These are phyloP conservation scores for Gymnothorax reevesii DNA, from an alignment of 2,797 vertebrate genomes.

Conservation along the genomic window DNA sequence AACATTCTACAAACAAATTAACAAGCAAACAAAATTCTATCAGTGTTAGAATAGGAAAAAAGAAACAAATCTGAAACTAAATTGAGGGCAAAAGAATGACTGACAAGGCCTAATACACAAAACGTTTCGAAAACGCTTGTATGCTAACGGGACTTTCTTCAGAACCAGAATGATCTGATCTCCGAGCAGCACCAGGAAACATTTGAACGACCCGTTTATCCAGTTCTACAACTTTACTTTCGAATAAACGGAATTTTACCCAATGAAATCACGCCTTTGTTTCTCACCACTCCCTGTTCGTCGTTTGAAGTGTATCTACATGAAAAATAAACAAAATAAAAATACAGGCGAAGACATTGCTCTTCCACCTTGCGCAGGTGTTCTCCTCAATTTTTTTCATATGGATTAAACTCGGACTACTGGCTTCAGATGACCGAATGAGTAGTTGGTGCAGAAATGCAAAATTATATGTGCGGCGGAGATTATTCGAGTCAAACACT, in stretches of 20 bases:
- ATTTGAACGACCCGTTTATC: conserved; percentile 9
- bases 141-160: neutral
- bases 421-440: neutral
- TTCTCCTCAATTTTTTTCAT: conserved; percentile 3
- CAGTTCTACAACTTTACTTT: conserved; percentile 1
- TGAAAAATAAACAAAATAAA: neutral
- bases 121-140: neutral
- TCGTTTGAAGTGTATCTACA: neutral
- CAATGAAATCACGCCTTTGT: neutral
- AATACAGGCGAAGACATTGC: neutral
- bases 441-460: neutral
- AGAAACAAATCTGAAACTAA: neutral
- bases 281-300: neutral
- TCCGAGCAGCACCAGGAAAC: neutral
- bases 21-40: neutral
- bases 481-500: neutral
- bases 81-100: neutral
- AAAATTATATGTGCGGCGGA: neutral
- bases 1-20: neutral
- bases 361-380: neutral
- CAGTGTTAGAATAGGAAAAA: neutral
- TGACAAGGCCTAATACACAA: neutral
- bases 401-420: neutral
- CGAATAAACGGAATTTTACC: neutral
- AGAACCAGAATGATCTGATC: neutral